Base-by-base conservation (phyloP, 2,797 vertebrate genomes). In the Lepus oiostolus region DNA sequence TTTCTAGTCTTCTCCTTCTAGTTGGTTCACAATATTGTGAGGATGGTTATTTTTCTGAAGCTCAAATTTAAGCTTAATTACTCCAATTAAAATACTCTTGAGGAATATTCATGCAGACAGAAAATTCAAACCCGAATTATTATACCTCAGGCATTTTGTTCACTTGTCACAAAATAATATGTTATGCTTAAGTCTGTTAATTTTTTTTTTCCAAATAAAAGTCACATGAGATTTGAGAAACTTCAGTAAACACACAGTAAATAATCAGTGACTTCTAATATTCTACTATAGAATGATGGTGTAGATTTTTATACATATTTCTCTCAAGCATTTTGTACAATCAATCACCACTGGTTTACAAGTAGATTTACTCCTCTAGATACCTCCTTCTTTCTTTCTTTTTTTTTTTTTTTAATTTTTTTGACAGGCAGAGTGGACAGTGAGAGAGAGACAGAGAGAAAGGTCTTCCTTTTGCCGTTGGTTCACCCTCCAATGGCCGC, bases 1-100 rank as follows among this genome's bases (percentile, higher is more conserved):
- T 89, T 60, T 85, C 21, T 24, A 54, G 7, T 93, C 28, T 91
- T n/a, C n/a, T 62, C 4, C 0, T 93, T 82, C 24, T 54, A 58
- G 4, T 30, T 95, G 28, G 26, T 82, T 93, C 95, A 95, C 30
- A 96, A 96, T 96, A 95, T 94, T 95, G 17, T 96, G 91, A 95
- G 77, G 87, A 16, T 30, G 75, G 6, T 60, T 63, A 32, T 32
- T 62, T 79, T 90, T 92, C 62, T 74, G 85, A 92, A 91, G 95
- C 12, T 90, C 58, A 88, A 85, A 85, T 62, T 5, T 10, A 88
- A 28, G 81, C 35, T 87, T 14, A 76, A 50, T 87, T 85, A 88
- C 94, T 90, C 42, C 91, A 85, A 93, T 63, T 94, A 95, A 92
- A 97, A 87, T 58, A 17, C 16, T 38, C 17, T 90, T 16, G 54